Evolutionary conservation across 1,140 invertebrate species (phyloP).

Genomic region (Drosophila yakuba): DNA sequence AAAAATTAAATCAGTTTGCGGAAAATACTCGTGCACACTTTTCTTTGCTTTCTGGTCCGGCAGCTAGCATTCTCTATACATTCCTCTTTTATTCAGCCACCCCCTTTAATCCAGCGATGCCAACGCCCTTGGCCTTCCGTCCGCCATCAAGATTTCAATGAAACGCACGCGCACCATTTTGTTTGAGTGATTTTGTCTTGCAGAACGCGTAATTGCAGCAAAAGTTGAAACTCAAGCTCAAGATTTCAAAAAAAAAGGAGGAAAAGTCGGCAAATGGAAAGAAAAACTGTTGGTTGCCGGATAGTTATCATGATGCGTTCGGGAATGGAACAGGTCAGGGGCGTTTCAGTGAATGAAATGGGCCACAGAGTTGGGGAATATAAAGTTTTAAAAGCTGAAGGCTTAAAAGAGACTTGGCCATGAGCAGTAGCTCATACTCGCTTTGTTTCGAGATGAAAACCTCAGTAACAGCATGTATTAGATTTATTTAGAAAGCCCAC

Average conservation of each 20-base stretch:
- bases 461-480: too few relatives aligned
- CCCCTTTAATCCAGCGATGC: background rate
- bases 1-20: conserved; percentile 81
- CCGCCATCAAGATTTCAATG: conserved; percentile 68
- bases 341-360: conserved; percentile 18
- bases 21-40: conserved; percentile 76
- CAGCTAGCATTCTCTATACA: conserved; percentile 16
- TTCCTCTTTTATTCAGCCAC: background rate
- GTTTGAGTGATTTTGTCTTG: conserved; percentile 80
- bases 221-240: conserved; percentile 70
- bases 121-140: background rate
- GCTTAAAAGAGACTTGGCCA: too few relatives aligned
- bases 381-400: too few relatives aligned
- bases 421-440: too few relatives aligned
- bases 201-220: conserved; percentile 77
- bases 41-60: conserved; percentile 45
- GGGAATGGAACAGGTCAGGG: conserved; percentile 34
- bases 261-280: conserved; percentile 14
- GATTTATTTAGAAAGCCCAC: too few relatives aligned
- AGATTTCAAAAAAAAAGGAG: conserved; percentile 1
- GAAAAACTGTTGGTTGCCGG: conserved; percentile 36
- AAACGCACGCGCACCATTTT: conserved; percentile 78
- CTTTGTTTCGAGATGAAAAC: too few relatives aligned
- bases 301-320: conserved; percentile 29
- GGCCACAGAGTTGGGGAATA: background rate